These are phyloP conservation scores for Megaleporinus macrocephalus DNA, from an alignment of 2,113 vertebrate genomes.

Conservation along the genomic window DNA sequence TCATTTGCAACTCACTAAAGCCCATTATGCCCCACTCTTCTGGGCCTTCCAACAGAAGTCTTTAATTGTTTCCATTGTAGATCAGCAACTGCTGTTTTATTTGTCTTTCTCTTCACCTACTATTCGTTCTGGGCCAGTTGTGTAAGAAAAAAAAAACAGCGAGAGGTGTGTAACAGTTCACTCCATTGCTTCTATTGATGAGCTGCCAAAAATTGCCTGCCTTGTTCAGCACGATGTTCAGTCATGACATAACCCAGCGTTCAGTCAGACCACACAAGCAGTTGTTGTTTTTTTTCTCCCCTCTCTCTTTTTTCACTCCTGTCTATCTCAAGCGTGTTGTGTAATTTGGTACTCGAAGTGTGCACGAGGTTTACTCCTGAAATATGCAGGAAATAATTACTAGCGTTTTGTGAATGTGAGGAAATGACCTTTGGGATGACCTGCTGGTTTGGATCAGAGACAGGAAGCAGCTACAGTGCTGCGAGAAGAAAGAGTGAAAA, in stretches of 20 bases:
- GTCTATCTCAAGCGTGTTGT: not conserved
- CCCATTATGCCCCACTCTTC: constrained; percentile 17
- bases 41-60: constrained; percentile 24
- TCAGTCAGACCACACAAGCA: not conserved
- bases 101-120: not conserved
- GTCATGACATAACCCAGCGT: not conserved
- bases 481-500: constrained; percentile 41
- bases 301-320: not conserved
- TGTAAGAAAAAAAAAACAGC: not conserved
- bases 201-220: not conserved
- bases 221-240: not conserved
- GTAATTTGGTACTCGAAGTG: constrained; percentile 11
- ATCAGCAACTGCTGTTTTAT: constrained; percentile 14
- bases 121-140: not conserved
- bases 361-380: constrained; percentile 59
- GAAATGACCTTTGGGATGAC: constrained; percentile 70
- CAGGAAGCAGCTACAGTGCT: constrained; percentile 71
- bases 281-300: not conserved
- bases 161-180: not conserved
- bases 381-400: constrained; percentile 62
- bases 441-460: constrained; percentile 69
- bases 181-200: not conserved
- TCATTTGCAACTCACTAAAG: constrained; percentile 48
- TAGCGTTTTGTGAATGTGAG: constrained; percentile 65
- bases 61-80: constrained; percentile 29